Conservation (phyloP, 2,797 vertebrate genomes). For the Dromococcyx pavoninus region DNA sequence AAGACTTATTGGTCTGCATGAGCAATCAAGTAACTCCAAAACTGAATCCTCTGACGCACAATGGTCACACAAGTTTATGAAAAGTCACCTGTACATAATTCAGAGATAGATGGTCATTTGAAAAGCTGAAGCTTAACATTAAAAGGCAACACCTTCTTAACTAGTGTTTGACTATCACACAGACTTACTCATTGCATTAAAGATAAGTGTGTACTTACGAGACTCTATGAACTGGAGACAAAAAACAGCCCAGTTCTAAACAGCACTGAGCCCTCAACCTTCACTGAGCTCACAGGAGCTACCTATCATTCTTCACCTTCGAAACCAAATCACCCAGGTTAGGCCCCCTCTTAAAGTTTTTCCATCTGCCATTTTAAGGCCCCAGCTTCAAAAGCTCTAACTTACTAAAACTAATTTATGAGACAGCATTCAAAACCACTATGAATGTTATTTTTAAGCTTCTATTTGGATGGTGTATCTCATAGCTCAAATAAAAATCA, state of each 20-base stretch:
- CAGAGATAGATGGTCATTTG: background rate
- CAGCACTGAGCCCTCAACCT: background rate
- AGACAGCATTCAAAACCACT: background rate
- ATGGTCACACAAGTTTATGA: background rate
- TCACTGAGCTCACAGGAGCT: background rate
- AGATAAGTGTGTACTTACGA: background rate
- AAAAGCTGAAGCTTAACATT: background rate
- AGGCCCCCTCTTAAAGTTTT: background rate
- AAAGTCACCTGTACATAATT: background rate
- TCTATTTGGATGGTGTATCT: background rate
- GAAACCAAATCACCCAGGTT: background rate
- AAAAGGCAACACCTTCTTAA: background rate
- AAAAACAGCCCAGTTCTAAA: background rate
- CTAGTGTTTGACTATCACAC: background rate
- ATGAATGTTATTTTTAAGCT: background rate
- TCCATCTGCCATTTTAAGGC: background rate
- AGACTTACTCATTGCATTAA: background rate
- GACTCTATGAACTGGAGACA: background rate
- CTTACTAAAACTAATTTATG: background rate
- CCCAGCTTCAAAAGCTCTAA: background rate
- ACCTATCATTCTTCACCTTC: background rate
- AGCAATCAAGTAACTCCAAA: background rate
- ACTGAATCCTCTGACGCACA: background rate
- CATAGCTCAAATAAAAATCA: background rate
- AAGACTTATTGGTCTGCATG: background rate